These are phyloP conservation scores for Plutella xylostella DNA, from an alignment of 2,888 invertebrate species.

Conservation along the genomic window DNA sequence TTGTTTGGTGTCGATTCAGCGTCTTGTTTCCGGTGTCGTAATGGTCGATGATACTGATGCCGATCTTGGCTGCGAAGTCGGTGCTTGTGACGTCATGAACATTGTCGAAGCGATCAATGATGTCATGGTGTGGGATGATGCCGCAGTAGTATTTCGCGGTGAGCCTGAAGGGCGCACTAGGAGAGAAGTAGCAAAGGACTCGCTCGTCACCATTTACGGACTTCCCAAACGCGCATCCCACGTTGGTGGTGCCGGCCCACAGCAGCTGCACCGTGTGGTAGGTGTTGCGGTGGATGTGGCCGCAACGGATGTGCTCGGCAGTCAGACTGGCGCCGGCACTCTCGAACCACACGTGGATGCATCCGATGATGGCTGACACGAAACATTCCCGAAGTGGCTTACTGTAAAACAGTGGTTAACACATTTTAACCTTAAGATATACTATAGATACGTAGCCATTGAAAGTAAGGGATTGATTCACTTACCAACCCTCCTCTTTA, in stretches of 20 bases:
- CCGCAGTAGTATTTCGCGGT: slow-evolving; percentile 44
- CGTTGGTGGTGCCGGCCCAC: slow-evolving; percentile 50
- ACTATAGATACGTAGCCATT: too few species aligned
- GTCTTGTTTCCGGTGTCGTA: not conserved
- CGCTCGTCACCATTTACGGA: slow-evolving; percentile 36
- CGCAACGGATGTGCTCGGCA: slow-evolving; percentile 41
- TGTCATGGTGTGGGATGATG: slow-evolving; percentile 30
- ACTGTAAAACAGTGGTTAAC: slow-evolving; percentile 22
- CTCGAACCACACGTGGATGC: slow-evolving; percentile 49
- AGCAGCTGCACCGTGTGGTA: slow-evolving; percentile 45
- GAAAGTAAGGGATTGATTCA: not conserved
- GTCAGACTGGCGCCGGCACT: slow-evolving; percentile 35
- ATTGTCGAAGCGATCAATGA: slow-evolving; percentile 15
- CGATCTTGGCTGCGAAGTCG: not conserved
- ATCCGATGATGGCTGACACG: slow-evolving; percentile 43
- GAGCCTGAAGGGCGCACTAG: slow-evolving; percentile 46
- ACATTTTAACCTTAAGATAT: not conserved
- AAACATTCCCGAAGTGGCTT: slow-evolving; percentile 46
- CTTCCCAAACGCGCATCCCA: slow-evolving; percentile 49
- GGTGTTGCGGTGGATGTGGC: slow-evolving; percentile 34
- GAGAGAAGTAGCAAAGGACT: slow-evolving; percentile 52
- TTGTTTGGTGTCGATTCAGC: not conserved
- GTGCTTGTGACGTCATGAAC: slow-evolving; percentile 20
- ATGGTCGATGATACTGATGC: too few species aligned
- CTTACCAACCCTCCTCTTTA: not conserved